Conservation (phyloP, 1,140 invertebrate genomes). For the Pygmarrhopalites habei region DNA sequence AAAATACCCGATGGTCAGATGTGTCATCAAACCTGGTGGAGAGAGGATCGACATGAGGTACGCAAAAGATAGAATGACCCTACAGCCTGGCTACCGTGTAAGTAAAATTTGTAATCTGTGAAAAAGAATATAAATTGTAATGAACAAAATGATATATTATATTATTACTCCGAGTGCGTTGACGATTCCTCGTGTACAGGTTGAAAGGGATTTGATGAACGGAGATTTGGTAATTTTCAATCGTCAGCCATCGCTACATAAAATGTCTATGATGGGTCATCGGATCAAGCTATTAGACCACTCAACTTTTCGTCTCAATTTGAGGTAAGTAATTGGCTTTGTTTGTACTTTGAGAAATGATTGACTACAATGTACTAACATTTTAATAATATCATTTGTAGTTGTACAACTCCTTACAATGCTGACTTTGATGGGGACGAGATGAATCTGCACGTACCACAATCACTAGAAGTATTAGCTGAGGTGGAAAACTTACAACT, state of each 20-base stretch:
- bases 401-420: slow-evolving; percentile 98
- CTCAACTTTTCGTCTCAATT: slow-evolving; percentile 95
- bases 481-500: slow-evolving; percentile 97
- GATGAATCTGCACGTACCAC: slow-evolving; percentile 99
- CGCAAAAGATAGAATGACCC: slow-evolving; percentile 91
- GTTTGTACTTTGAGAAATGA: background rate
- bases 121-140: background rate
- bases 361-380: too few species aligned
- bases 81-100: slow-evolving; percentile 92
- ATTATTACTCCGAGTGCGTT: too few species aligned
- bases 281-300: slow-evolving; percentile 93
- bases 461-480: slow-evolving; percentile 96
- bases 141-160: background rate
- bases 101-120: background rate
- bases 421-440: slow-evolving; percentile 99
- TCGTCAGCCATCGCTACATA: slow-evolving; percentile 97
- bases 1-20: slow-evolving; percentile 99
- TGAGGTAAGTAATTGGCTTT: slow-evolving; percentile 50
- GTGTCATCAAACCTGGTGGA: slow-evolving; percentile 96
- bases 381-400: too few species aligned
- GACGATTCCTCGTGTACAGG: slow-evolving; percentile 51
- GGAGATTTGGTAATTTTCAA: slow-evolving; percentile 99
- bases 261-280: slow-evolving; percentile 99
- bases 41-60: slow-evolving; percentile 96
- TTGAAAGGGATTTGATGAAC: slow-evolving; percentile 94